A percentile compares a stretch with the other conserved stretches of the same genome.
Conservation (phyloP, 2,113 vertebrate species). For the Rhinopithecus roxellana region DNA sequence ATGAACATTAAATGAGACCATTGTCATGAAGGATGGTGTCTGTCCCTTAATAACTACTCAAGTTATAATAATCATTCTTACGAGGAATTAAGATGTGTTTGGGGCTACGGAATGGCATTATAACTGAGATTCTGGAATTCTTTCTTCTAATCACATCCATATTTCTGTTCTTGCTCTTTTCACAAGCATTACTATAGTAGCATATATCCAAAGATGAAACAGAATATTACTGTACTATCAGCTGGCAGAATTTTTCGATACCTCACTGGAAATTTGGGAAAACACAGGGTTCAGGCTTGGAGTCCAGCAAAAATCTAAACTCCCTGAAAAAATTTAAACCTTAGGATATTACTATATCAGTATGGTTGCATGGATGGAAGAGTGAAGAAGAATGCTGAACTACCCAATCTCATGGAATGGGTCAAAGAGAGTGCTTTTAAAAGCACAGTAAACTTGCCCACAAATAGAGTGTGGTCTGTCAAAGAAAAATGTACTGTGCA, state of each 20-base stretch:
- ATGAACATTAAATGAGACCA: neutral
- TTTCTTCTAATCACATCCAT: neutral
- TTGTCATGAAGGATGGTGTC: neutral
- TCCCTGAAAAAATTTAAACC: neutral
- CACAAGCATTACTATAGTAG: neutral
- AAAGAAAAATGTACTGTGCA: neutral
- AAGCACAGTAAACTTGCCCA: neutral
- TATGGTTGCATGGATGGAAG: neutral
- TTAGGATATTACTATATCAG: neutral
- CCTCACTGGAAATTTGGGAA: neutral
- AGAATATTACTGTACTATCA: neutral
- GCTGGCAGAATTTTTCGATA: neutral
- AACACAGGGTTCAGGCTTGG: neutral
- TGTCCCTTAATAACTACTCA: neutral
- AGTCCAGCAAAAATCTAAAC: neutral
- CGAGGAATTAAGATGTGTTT: neutral
- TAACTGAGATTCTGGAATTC: neutral
- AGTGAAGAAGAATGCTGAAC: neutral
- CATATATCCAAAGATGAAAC: neutral
- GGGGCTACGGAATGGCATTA: neutral
- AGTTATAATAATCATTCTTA: neutral
- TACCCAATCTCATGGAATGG: neutral
- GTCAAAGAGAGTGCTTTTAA: neutral
- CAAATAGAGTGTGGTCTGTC: neutral
- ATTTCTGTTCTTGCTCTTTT: neutral